Evolutionary conservation across 2,888 invertebrate species (phyloP).

Genomic region (Pheosia tremula): DNA sequence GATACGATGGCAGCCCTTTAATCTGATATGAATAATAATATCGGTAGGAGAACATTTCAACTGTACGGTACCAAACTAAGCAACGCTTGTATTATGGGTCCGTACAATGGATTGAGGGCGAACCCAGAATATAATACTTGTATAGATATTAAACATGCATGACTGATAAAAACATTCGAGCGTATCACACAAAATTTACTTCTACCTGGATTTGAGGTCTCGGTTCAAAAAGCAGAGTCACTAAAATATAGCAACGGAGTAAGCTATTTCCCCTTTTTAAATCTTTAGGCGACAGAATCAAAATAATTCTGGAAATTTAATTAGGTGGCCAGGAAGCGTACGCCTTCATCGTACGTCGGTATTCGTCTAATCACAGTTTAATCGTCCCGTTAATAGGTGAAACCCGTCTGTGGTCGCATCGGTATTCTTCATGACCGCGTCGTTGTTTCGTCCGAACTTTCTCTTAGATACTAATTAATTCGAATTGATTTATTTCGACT

Average conservation of each 20-base stretch:
- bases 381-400: conserved; percentile 75
- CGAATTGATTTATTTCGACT: conserved; percentile 31
- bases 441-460: conserved; percentile 47
- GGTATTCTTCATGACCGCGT: conserved; percentile 24
- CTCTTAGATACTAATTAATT: conserved; percentile 38
- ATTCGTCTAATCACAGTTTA: conserved; percentile 71
- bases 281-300: conserved; percentile 26
- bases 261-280: background rate
- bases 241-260: no score
- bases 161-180: no score
- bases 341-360: conserved; percentile 46
- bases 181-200: no score
- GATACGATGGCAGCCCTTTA: conserved; percentile 8
- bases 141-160: no score
- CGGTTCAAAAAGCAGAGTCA: no score
- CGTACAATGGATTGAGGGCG: no score
- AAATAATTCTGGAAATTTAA: conserved; percentile 24
- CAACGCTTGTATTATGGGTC: no score
- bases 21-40: background rate
- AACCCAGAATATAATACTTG: no score
- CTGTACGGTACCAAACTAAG: no score
- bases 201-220: no score
- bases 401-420: conserved; percentile 56
- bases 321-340: conserved; percentile 64
- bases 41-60: no score